These are phyloP conservation scores for Vandiemenella viatica DNA, from an alignment of 2,888 invertebrate species.

Conservation along the genomic window DNA sequence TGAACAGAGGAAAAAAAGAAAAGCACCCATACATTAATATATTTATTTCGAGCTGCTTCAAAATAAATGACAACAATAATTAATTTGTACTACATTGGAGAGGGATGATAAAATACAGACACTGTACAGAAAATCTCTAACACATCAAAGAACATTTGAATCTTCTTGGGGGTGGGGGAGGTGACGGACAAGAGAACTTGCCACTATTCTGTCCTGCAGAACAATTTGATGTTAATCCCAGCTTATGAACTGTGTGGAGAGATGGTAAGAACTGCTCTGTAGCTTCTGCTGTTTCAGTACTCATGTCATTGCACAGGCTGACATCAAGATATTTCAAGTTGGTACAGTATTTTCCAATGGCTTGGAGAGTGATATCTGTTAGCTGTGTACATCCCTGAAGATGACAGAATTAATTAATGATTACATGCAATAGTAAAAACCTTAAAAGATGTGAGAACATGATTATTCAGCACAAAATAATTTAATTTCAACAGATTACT, in stretches of 20 bases:
- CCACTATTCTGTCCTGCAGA: too few species aligned
- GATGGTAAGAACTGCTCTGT: slow-evolving; percentile 7
- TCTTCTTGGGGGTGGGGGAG: slow-evolving; percentile 3
- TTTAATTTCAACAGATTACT: too few species aligned
- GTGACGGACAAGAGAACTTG: neutral
- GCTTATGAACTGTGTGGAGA: slow-evolving; percentile 8
- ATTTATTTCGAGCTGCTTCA: too few species aligned
- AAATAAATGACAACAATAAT: too few species aligned
- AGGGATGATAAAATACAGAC: too few species aligned
- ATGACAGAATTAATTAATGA: slow-evolving; percentile 13
- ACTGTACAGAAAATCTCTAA: neutral
- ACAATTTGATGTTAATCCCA: neutral
- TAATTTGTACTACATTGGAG: too few species aligned
- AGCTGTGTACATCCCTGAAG: slow-evolving; percentile 44
- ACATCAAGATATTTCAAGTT: slow-evolving; percentile 42
- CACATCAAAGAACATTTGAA: neutral
- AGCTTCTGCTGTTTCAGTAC: slow-evolving; percentile 14
- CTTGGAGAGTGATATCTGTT: slow-evolving; percentile 39
- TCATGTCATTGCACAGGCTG: slow-evolving; percentile 27
- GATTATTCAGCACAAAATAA: too few species aligned
- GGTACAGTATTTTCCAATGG: slow-evolving; percentile 34
- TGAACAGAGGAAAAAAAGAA: too few species aligned
- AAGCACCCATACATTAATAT: too few species aligned
- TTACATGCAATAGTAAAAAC: too few species aligned
- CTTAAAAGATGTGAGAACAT: too few species aligned